Evolutionary conservation across 2,888 invertebrate species (phyloP).

Genomic region (Endotricha flammealis): DNA sequence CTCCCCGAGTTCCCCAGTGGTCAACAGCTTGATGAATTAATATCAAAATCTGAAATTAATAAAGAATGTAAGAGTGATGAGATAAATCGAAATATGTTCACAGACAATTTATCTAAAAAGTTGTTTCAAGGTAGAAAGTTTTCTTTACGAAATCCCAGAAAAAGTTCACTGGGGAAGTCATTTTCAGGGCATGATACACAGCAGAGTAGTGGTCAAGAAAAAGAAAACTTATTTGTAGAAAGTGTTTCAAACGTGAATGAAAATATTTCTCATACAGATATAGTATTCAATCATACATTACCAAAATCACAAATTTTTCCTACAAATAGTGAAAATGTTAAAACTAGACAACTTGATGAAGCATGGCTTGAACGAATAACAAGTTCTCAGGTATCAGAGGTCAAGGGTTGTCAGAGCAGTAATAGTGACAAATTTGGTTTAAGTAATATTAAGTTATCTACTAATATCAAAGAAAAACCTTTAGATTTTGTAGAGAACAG

Average conservation of each 20-base stretch:
- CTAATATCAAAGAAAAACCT: constrained; percentile 35
- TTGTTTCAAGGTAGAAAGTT: constrained; percentile 84
- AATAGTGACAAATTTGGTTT: constrained; percentile 50
- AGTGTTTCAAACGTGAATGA: constrained; percentile 27
- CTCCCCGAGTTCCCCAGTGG: constrained; percentile 19
- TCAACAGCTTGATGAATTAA: constrained; percentile 20
- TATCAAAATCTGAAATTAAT: constrained; percentile 27
- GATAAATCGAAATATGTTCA: constrained; percentile 42
- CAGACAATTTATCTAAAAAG: constrained; percentile 80
- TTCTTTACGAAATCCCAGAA: constrained; percentile 86
- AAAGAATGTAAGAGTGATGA: constrained; percentile 26
- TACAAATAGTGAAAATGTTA: too few species aligned
- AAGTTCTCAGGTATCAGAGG: constrained; percentile 44
- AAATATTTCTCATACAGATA: too few species aligned
- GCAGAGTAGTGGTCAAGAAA: constrained; percentile 20
- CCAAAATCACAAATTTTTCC: too few species aligned
- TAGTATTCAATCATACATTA: too few species aligned
- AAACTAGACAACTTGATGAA: constrained; percentile 52
- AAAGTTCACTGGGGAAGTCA: constrained; percentile 55
- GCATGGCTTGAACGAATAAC: constrained; percentile 68
- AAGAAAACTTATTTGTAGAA: constrained; percentile 15
- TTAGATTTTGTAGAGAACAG: constrained; percentile 85
- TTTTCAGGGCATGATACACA: constrained; percentile 27
- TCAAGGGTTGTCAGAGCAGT: constrained; percentile 13
- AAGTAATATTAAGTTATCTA: constrained; percentile 44